Evolutionary conservation across 2,888 invertebrate species (phyloP).

Genomic region (Globia sparganii): DNA sequence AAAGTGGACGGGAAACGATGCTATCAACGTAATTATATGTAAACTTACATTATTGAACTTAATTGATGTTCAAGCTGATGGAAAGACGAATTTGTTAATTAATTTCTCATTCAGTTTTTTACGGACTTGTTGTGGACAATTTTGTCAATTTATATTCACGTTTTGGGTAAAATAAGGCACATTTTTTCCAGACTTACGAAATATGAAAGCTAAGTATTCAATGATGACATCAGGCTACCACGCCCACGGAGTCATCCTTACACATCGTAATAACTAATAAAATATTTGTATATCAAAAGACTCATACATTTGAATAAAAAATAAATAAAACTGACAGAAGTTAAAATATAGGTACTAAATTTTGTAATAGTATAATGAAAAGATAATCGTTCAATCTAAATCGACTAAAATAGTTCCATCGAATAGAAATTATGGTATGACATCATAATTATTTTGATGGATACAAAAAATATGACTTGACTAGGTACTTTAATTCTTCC

Average conservation of each 20-base stretch:
- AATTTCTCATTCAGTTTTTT: constrained; percentile 10
- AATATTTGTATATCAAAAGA: constrained; percentile 54
- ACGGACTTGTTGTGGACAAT: not conserved
- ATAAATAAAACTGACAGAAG: constrained; percentile 43
- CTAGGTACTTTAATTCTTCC: not conserved
- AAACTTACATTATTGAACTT: constrained; percentile 22
- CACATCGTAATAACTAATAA: constrained; percentile 49
- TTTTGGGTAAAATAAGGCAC: constrained; percentile 8
- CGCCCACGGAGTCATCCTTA: constrained; percentile 57
- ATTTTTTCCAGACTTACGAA: constrained; percentile 44
- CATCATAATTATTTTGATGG: not conserved
- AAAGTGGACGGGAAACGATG: constrained; percentile 38
- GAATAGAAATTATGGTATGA: not conserved
- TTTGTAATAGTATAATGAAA: constrained; percentile 46
- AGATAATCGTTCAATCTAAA: constrained; percentile 22
- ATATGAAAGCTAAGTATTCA: constrained; percentile 59
- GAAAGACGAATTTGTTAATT: not conserved
- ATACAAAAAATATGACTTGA: not conserved
- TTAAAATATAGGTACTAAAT: constrained; percentile 29
- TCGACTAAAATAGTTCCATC: constrained; percentile 7
- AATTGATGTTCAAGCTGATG: constrained; percentile 23
- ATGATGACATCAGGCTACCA: constrained; percentile 64
- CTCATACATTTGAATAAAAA: constrained; percentile 50
- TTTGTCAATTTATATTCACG: constrained; percentile 6
- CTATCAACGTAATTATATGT: constrained; percentile 40